Evolutionary conservation across 2,113 vertebrate species (phyloP).

Genomic region (Ellobius talpinus): DNA sequence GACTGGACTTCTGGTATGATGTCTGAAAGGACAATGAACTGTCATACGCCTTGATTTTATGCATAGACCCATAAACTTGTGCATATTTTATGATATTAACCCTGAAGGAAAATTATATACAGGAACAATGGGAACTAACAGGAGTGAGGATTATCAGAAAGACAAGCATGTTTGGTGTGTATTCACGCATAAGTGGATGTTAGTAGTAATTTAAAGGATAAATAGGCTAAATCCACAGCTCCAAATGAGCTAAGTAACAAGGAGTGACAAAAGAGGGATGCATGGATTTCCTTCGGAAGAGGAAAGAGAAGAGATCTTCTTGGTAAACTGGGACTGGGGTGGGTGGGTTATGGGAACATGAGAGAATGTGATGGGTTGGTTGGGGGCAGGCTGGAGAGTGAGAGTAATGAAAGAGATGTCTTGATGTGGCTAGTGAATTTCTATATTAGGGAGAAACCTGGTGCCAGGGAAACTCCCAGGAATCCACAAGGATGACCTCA

Average conservation of each 20-base stretch:
- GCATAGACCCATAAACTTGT: background rate
- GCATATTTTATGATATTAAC: background rate
- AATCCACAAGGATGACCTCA: background rate
- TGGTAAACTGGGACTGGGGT: background rate
- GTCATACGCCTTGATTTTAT: background rate
- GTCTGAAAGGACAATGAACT: background rate
- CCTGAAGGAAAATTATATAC: background rate
- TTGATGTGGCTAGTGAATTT: background rate
- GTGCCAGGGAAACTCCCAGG: background rate
- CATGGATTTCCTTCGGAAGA: background rate
- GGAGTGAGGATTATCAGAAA: background rate
- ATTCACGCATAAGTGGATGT: background rate
- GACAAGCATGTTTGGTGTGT: background rate
- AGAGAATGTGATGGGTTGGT: background rate
- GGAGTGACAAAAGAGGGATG: background rate
- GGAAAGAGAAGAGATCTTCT: background rate
- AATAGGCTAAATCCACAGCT: background rate
- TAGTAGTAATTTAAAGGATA: background rate
- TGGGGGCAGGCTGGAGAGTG: background rate
- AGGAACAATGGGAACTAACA: background rate
- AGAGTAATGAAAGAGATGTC: background rate
- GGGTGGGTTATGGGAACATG: background rate
- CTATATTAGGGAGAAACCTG: background rate
- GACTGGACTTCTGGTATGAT: background rate
- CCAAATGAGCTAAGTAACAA: background rate